Base-by-base conservation (phyloP, 2,888 invertebrate species). In the Acleris holmiana region DNA sequence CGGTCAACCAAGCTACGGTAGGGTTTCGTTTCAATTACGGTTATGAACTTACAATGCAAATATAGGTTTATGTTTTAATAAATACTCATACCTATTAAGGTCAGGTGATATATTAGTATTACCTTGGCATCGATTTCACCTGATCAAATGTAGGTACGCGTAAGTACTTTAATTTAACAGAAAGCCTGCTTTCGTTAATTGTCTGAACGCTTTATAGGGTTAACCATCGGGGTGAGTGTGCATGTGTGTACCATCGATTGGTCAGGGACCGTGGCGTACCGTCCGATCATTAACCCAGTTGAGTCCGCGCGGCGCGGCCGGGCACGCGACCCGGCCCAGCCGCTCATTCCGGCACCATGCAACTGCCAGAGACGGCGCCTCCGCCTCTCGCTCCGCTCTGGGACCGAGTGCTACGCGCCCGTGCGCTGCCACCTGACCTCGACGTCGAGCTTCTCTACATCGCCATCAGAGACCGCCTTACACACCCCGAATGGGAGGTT, bases 401-500 rank as follows among this genome's bases (percentile, higher is more conserved):
- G 97, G 96, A 97, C 86, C 94, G 96, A 79, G 95, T 97, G 73
- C 94, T 96, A 51, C 93, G 96, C 67, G 96, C 96, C 67, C 94
- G 94, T 65, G 94, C 95, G 60, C 93, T 97, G 61, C 97, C 97
- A 47, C 94, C 94, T 21, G 94, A 94, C 69, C 91, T 95, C 56
- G 94, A 95, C 77, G 94, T 94, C 2, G 89, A 91, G 66, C 92
- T 94, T 61, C 94, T 96, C 75, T 96, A 96, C 80, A 86, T 93
- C 60, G 96, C 96, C 74, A 94, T 97, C 76, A 92, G 95, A 50
- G 95, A 96, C 71, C 94, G 97, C 56, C 91, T 97, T 51, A 93
- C 94, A 46, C 96, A 96, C 81, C 96, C 96, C 1, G 97, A 97
- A 83, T 96, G 96, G 95, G 96, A 97, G 85, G 97, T 97, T 41